Conservation (phyloP, 2,888 invertebrate genomes). For the Tridacna crocea region DNA sequence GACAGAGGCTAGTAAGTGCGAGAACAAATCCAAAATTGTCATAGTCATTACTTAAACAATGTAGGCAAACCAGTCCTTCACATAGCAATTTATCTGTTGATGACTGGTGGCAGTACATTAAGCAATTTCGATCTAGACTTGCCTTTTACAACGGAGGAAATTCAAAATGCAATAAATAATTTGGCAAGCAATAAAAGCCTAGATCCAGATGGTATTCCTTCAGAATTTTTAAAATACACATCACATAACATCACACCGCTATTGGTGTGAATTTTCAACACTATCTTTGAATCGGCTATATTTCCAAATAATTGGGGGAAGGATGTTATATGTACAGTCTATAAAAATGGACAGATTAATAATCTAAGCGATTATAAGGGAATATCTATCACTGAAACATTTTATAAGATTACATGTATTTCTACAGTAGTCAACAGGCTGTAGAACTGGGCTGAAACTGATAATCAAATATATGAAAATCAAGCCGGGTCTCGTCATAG, state of each 20-base stretch:
- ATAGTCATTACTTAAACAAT: too few species aligned
- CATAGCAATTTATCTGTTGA: too few species aligned
- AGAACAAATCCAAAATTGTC: too few species aligned
- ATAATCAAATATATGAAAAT: neutral
- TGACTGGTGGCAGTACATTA: too few species aligned
- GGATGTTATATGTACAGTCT: too few species aligned
- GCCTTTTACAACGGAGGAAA: neutral
- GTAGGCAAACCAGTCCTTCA: too few species aligned
- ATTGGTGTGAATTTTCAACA: neutral
- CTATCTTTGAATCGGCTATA: neutral
- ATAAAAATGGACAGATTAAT: neutral
- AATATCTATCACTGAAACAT: neutral
- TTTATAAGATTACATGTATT: neutral
- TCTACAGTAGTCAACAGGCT: neutral
- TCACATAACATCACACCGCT: neutral
- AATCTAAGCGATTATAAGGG: neutral
- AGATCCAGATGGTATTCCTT: constrained; percentile 2
- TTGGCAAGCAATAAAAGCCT: neutral
- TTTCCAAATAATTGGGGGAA: neutral
- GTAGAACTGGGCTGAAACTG: neutral
- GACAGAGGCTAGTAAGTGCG: too few species aligned
- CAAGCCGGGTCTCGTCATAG: constrained; percentile 1
- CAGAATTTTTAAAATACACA: constrained; percentile 24
- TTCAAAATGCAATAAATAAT: neutral
- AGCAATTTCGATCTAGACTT: neutral